Conservation (phyloP, 35 echinoderm and acorn worm genomes). For the Anneissia japonica region DNA sequence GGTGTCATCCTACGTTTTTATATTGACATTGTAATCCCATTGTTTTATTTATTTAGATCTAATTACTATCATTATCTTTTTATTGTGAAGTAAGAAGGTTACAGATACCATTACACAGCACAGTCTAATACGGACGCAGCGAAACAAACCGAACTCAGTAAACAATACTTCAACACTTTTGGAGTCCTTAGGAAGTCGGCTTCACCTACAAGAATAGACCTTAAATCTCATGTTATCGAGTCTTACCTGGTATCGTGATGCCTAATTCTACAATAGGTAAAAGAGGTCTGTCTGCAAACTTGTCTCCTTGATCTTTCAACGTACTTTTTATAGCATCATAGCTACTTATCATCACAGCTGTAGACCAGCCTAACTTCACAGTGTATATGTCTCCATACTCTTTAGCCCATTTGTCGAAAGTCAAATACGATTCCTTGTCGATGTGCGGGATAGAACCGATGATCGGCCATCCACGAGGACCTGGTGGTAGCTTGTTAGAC, state of each 20-base stretch:
- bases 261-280: background rate
- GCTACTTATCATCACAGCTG: constrained; percentile 7
- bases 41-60: no score
- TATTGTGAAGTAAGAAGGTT: no score
- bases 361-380: background rate
- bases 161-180: no score
- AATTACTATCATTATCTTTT: no score
- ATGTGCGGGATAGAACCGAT: constrained; percentile 2
- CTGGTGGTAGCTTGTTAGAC: constrained; percentile 10
- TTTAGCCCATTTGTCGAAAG: constrained; percentile 12
- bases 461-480: constrained; percentile 20
- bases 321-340: background rate
- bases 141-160: no score
- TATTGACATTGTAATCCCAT: no score
- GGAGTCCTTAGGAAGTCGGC: no score
- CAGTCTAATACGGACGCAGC: no score
- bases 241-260: background rate
- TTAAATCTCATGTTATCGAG: no score
- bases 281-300: constrained; percentile 11
- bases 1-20: no score
- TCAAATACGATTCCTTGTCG: background rate
- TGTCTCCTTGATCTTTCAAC: background rate
- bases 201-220: no score
- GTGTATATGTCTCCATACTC: constrained; percentile 15
- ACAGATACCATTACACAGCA: no score